A percentile compares a stretch with the other conserved stretches of the same genome.
phyloP scores from a whole-genome alignment of 1,140 invertebrate genomes.

The Trachymyrmex septentrionalis region DNA sequence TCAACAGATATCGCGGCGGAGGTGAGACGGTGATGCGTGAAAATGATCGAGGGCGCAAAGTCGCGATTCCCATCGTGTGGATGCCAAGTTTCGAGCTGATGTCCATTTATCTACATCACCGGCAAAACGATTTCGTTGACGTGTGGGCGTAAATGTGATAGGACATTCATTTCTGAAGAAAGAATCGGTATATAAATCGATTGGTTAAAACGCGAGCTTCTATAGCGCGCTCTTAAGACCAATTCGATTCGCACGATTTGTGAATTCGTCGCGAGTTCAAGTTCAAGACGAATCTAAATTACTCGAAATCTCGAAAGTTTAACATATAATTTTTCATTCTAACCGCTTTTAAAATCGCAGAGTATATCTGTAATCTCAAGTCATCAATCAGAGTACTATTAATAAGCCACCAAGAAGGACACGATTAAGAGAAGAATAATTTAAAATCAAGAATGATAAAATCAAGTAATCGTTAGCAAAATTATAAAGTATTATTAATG shows the following conservation, averaged over 20 bases:
- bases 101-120: slow-evolving; percentile 32
- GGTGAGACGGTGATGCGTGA: slow-evolving; percentile 56
- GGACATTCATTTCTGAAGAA: slow-evolving; percentile 28
- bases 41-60: slow-evolving; percentile 55
- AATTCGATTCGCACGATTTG: not conserved
- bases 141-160: slow-evolving; percentile 23
- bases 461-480: not conserved
- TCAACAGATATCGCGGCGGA: slow-evolving; percentile 22
- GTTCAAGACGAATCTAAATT: not conserved
- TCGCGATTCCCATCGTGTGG: not conserved
- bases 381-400: not conserved
- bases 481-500: not conserved
- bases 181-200: not conserved
- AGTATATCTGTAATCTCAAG: not conserved
- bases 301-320: not conserved
- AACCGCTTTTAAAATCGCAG: not conserved
- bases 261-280: not conserved
- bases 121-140: slow-evolving; percentile 18
- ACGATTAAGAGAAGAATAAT: not conserved
- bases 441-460: not conserved
- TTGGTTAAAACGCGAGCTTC: not conserved
- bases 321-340: not conserved
- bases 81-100: slow-evolving; percentile 60
- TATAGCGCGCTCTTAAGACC: not conserved
- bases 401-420: not conserved